These are phyloP conservation scores for Malacosoma neustria DNA, from an alignment of 2,888 invertebrate species.

Conservation along the genomic window DNA sequence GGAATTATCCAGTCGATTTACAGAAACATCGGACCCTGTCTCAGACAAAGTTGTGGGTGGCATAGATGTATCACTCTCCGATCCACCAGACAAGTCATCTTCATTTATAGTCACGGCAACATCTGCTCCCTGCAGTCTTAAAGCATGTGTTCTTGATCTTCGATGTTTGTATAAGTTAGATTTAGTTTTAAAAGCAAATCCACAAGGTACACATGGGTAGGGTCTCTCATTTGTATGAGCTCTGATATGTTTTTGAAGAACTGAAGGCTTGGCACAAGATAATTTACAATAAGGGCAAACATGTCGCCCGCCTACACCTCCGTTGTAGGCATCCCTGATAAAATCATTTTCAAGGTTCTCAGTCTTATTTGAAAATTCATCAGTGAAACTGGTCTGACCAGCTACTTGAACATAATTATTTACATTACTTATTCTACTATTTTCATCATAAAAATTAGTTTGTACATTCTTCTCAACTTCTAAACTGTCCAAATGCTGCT, in stretches of 20 bases:
- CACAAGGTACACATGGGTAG: conserved; percentile 91
- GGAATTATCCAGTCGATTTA: conserved; percentile 43
- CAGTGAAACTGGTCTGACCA: conserved; percentile 71
- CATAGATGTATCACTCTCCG: conserved; percentile 74
- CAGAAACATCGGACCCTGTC: conserved; percentile 57
- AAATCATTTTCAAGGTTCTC: conserved; percentile 70
- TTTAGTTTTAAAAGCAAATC: conserved; percentile 95
- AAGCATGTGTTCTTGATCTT: conserved; percentile 82
- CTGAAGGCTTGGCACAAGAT: conserved; percentile 94
- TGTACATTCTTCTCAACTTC: conserved; percentile 66
- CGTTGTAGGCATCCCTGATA: conserved; percentile 61
- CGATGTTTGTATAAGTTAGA: conserved; percentile 95
- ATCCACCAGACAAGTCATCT: conserved; percentile 73
- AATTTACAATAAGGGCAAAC: conserved; percentile 92
- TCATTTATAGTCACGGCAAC: conserved; percentile 67
- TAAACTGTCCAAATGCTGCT: conserved; percentile 29
- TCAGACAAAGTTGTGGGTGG: conserved; percentile 55
- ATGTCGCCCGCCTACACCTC: conserved; percentile 78
- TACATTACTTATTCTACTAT: conserved; percentile 63
- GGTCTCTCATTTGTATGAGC: conserved; percentile 95
- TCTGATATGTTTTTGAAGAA: conserved; percentile 94
- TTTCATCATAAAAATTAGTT: conserved; percentile 67
- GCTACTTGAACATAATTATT: conserved; percentile 64
- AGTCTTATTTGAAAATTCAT: conserved; percentile 73
- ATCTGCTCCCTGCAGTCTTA: conserved; percentile 78